Evolutionary conservation across 2,888 invertebrate genomes (phyloP).

Genomic region (Rotaria sp.): DNA sequence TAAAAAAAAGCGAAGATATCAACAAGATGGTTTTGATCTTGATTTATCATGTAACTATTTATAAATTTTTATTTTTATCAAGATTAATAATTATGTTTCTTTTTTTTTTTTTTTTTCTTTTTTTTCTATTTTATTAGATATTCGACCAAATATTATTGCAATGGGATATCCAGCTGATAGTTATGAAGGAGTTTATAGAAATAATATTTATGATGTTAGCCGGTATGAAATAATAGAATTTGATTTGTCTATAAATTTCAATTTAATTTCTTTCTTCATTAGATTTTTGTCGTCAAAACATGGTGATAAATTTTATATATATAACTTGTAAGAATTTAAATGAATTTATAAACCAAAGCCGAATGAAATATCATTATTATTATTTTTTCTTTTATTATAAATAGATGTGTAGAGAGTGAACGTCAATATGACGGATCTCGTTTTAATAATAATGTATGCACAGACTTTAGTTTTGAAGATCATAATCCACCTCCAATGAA

Average conservation of each 20-base stretch:
- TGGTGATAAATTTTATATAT: slow-evolving; percentile 23
- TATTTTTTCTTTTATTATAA: neutral
- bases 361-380: neutral
- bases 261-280: neutral
- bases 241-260: neutral
- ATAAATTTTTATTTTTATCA: neutral
- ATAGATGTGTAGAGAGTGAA: slow-evolving; percentile 33
- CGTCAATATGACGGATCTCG: slow-evolving; percentile 33
- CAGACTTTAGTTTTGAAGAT: slow-evolving; percentile 31
- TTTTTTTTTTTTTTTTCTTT: neutral
- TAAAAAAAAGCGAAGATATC: slow-evolving; percentile 35
- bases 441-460: slow-evolving; percentile 34
- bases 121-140: slow-evolving; percentile 25
- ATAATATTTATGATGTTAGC: slow-evolving; percentile 13
- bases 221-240: neutral
- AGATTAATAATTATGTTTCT: neutral
- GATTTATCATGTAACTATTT: slow-evolving; percentile 36
- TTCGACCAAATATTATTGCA: slow-evolving; percentile 31
- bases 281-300: slow-evolving; percentile 2
- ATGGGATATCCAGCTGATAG: slow-evolving; percentile 40
- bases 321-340: neutral
- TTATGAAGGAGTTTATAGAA: slow-evolving; percentile 26
- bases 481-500: slow-evolving; percentile 36
- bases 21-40: slow-evolving; percentile 35
- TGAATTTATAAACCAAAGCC: neutral